These are phyloP conservation scores for Styela clava DNA, from an alignment of 23 tunicate species.

Conservation along the genomic window DNA sequence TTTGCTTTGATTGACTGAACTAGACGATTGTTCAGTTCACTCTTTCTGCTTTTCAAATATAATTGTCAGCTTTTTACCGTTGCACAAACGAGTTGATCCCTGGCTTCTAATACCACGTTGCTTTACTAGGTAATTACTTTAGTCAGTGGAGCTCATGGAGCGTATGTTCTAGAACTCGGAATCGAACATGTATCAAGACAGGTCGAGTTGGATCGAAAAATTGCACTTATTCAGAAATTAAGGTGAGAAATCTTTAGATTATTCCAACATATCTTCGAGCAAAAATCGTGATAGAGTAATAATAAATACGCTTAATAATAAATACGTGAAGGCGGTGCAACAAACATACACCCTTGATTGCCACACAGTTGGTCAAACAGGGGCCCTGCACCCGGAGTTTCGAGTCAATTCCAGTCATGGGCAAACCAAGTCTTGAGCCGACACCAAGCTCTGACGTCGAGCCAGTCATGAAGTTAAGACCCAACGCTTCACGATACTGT, in stretches of 20 bases:
- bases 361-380: too few species aligned
- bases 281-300: not conserved
- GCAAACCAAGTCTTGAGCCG: too few species aligned
- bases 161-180: not conserved
- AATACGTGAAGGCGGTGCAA: too few species aligned
- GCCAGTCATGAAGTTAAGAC: too few species aligned
- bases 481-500: too few species aligned
- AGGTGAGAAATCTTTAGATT: not conserved
- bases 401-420: too few species aligned
- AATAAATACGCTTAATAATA: not conserved
- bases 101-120: not conserved
- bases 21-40: not conserved
- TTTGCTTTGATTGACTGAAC: too few species aligned
- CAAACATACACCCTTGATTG: too few species aligned
- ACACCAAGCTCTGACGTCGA: too few species aligned
- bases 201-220: not conserved
- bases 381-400: too few species aligned
- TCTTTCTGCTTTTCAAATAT: not conserved
- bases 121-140: not conserved
- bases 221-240: not conserved
- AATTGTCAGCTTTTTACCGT: not conserved
- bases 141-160: not conserved
- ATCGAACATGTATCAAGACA: not conserved
- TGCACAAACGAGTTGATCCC: too few species aligned
- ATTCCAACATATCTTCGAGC: not conserved